A percentile compares a stretch with the other conserved stretches of the same genome.
Evolutionary conservation across 1,140 invertebrate genomes (phyloP).

Genomic region (Protaetia brevitarsis): DNA sequence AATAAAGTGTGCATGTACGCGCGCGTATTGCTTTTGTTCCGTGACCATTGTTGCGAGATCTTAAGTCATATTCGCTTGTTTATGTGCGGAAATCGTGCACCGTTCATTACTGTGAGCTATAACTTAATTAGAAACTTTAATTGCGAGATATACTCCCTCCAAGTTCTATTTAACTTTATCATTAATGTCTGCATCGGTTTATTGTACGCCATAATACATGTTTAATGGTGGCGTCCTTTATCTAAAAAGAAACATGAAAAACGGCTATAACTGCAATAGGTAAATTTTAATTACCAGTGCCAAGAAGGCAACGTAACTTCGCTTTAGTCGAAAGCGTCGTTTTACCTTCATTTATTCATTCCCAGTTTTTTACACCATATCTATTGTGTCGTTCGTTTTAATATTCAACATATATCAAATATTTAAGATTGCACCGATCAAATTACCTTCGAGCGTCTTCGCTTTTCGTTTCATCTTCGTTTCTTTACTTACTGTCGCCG

Average conservation of each 20-base stretch:
- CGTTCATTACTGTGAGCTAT: too few species aligned
- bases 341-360: too few species aligned
- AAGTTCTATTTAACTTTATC: neutral
- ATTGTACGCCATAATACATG: neutral
- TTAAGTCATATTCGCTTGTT: too few species aligned
- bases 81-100: too few species aligned
- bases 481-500: neutral
- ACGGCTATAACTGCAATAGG: neutral
- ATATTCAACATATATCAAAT: too few species aligned
- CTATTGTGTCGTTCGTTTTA: neutral
- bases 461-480: neutral
- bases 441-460: neutral
- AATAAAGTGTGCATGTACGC: too few species aligned
- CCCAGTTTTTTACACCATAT: too few species aligned
- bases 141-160: too few species aligned
- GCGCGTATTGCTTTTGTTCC: too few species aligned
- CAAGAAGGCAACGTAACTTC: neutral
- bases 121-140: too few species aligned
- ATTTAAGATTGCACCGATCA: conserved; percentile 1
- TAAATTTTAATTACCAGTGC: conserved; percentile 7
- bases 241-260: neutral
- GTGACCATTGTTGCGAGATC: too few species aligned
- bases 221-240: neutral
- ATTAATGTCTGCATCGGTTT: neutral
- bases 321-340: neutral